phyloP scores from a whole-genome alignment of 2,888 invertebrate genomes.

The Pimpla rufipes region DNA sequence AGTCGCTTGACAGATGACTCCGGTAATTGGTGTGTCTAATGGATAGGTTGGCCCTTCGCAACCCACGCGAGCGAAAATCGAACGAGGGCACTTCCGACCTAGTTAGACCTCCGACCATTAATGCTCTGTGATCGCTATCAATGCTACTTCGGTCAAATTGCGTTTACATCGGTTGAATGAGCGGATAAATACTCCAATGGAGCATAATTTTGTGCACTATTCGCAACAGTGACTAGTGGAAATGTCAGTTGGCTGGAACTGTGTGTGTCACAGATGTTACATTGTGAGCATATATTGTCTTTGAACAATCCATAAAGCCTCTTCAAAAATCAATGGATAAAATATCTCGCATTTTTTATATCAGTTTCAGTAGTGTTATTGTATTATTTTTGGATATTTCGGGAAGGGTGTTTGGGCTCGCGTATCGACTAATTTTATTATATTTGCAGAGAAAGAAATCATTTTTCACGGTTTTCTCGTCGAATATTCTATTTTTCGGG shows the following conservation, averaged over 20 bases:
- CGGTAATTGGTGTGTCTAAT: neutral
- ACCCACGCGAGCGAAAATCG: slow-evolving; percentile 2
- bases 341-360: too few relatives aligned
- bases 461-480: too few relatives aligned
- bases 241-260: neutral
- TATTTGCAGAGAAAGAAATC: too few relatives aligned
- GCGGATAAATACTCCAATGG: neutral
- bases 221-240: neutral
- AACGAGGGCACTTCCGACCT: slow-evolving; percentile 1
- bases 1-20: slow-evolving; percentile 14
- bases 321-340: neutral
- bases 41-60: neutral
- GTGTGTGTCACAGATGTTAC: neutral
- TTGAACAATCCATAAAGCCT: too few relatives aligned
- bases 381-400: too few relatives aligned
- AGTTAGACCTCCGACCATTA: neutral
- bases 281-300: neutral
- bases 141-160: neutral
- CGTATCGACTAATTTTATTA: too few relatives aligned
- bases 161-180: neutral
- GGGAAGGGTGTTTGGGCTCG: too few relatives aligned
- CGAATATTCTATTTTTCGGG: too few relatives aligned
- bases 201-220: neutral
- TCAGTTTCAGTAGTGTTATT: too few relatives aligned
- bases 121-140: neutral